Conservation (phyloP, 2,113 vertebrate genomes). For the Epinephelus fuscoguttatus region DNA sequence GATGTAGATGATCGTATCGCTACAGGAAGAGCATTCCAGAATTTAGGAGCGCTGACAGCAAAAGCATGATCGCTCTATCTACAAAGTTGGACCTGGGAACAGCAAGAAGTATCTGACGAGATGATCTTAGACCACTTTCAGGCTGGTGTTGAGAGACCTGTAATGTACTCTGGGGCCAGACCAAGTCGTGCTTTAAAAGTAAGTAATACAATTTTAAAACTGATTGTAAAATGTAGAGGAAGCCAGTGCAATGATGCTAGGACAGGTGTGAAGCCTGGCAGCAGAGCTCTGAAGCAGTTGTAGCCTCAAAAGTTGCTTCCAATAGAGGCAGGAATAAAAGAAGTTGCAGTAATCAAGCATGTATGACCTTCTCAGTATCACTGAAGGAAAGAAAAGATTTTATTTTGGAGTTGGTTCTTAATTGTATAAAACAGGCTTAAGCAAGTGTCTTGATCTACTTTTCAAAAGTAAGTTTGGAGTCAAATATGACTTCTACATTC, state of each 20-base stretch:
- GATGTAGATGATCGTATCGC: background rate
- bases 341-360: background rate
- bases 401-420: no score
- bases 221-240: no score
- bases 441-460: no score
- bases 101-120: background rate
- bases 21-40: background rate
- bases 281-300: background rate
- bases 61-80: background rate
- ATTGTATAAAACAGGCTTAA: no score
- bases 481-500: background rate
- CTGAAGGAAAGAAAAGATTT: no score
- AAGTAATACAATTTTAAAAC: no score
- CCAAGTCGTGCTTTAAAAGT: no score
- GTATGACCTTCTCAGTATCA: background rate
- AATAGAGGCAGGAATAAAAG: background rate
- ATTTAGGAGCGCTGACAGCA: background rate
- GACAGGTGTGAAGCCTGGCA: background rate
- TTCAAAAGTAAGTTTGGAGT: no score
- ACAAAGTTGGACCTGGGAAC: background rate
- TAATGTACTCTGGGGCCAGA: no score
- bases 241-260: background rate
- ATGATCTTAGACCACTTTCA: no score
- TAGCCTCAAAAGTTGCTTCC: background rate
- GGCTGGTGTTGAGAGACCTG: no score